Evolutionary conservation across 2,888 invertebrate genomes (phyloP), one percentile per base, ranked within the genome.

Genomic region (Tolmerus cingulatus): DNA sequence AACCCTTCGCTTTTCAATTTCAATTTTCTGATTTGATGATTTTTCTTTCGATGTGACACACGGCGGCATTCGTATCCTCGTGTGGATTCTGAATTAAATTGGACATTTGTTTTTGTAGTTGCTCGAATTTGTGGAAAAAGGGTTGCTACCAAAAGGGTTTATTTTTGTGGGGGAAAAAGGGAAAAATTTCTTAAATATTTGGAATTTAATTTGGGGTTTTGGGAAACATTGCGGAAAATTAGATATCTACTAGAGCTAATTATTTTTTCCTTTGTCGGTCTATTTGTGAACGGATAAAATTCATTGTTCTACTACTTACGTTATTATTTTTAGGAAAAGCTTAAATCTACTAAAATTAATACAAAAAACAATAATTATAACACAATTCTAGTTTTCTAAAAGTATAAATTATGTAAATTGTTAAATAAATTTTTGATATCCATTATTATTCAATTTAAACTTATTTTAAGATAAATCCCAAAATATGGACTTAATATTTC

Each of bases 1-100:
- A 81, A 81, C 81, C 81, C 55, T 81, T 46, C 34, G 51, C 81
- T 81, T 51, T 81, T 51, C 34, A 81, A 51, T 81, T 16, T 30
- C 81, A 81, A 81, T 81, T 55, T 81, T 81, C 81, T 81, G 51
- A 81, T 81, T 81, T 81, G 51, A 81, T 55, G 81, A 55, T 30
- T 81, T 55, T 81, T 51, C 81, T 81, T 81, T 81, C 81, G 51
- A 81, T 81, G n/a, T n/a, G 81, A 81, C 30, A 78, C 40, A 81
- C 81, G 51, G 14, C 23, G 30, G 81, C 37, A 19, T 43, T 78
- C 23, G 37, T 78, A 9, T 78, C 16, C 19, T 78, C 1, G 78
- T 78, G 76, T 66, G 66, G 66, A 66, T 27, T 66, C 66, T 66
- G 16, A 66, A 19, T 66, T 66, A 27, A 66, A 23, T 66, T 66